Percentiles rank a stretch among this genome's conserved stretches.
These are phyloP conservation scores for Oreochromis niloticus DNA, from an alignment of 2,113 vertebrate species.

Conservation along the genomic window DNA sequence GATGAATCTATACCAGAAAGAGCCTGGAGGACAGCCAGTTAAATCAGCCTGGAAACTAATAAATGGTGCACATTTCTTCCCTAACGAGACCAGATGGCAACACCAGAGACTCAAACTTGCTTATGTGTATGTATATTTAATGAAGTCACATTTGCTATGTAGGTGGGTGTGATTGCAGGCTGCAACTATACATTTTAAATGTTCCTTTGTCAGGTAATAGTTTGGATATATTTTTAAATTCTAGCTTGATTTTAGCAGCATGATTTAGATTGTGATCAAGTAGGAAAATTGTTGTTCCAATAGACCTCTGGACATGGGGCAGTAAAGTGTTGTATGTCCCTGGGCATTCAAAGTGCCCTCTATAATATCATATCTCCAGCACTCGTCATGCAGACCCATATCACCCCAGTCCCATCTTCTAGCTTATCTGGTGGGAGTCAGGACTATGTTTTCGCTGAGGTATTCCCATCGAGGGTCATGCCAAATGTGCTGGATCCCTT, in stretches of 20 bases:
- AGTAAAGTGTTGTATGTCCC: background rate
- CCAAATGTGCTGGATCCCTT: background rate
- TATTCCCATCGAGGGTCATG: background rate
- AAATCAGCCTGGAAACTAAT: conserved; percentile 15
- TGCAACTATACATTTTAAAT: background rate
- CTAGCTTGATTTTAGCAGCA: background rate
- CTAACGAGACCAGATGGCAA: conserved; percentile 17
- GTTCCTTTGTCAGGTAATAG: background rate
- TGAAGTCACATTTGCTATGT: background rate
- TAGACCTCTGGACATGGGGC: background rate
- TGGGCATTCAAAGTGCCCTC: background rate
- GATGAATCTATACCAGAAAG: conserved; percentile 1
- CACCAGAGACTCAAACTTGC: conserved; percentile 1
- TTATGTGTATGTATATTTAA: background rate
- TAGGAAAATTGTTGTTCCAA: background rate
- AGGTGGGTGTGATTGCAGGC: background rate
- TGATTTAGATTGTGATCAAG: background rate
- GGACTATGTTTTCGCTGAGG: background rate
- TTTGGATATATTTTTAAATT: background rate
- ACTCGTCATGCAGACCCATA: background rate
- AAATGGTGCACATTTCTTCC: conserved; percentile 30
- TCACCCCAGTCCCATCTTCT: background rate
- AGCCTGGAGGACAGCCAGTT: background rate
- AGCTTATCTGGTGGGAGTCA: background rate
- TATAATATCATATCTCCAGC: background rate